These are phyloP conservation scores for Eulemur mongoz DNA, from an alignment of 2,797 vertebrate species.

Conservation along the genomic window DNA sequence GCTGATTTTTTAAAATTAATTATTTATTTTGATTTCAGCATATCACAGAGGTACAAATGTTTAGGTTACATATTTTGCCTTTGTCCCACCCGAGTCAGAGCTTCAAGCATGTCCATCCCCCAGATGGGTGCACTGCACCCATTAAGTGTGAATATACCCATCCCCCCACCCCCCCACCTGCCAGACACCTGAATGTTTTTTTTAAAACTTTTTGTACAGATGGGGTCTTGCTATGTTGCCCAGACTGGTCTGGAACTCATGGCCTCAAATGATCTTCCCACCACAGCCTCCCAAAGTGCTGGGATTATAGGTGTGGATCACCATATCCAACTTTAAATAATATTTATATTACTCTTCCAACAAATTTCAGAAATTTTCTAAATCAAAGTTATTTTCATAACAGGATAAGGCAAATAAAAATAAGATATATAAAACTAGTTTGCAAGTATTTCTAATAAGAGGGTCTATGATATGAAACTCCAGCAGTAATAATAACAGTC, in stretches of 20 bases:
- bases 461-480: neutral
- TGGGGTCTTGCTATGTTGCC: neutral
- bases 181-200: accelerated
- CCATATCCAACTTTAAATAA: neutral
- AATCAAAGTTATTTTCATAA: neutral
- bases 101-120: too few species aligned
- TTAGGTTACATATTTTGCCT: too few species aligned
- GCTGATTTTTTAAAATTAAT: neutral
- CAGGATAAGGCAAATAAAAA: neutral
- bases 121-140: too few species aligned
- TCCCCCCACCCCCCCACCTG: too few species aligned
- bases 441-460: neutral
- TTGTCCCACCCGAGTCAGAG: too few species aligned
- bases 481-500: neutral
- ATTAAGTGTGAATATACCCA: too few species aligned
- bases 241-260: neutral
- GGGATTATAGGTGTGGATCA: neutral
- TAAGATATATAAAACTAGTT: neutral
- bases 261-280: neutral
- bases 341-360: neutral
- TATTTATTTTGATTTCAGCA: too few species aligned
- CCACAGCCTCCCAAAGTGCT: neutral
- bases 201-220: neutral
- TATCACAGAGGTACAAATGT: too few species aligned
- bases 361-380: neutral